A percentile compares a stretch with the other conserved stretches of the same genome.
phyloP scores from a whole-genome alignment of 2,797 vertebrate species.

The Lophius americanus region DNA sequence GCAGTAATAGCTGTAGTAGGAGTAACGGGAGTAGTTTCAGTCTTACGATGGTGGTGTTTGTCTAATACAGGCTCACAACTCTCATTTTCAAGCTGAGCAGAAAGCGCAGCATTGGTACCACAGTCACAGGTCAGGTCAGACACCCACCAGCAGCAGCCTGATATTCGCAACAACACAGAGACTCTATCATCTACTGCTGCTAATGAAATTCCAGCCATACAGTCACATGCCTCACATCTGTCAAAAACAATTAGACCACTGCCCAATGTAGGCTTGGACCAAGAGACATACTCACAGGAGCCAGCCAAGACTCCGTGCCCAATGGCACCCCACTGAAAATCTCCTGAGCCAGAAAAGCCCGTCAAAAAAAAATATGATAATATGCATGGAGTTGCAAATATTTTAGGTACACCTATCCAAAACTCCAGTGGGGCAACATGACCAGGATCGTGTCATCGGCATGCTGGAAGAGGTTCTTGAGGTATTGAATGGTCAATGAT shows the following conservation, averaged over 20 bases:
- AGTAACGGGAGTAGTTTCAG: not conserved
- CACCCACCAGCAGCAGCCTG: conserved; percentile 64
- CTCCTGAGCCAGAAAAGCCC: conserved; percentile 2
- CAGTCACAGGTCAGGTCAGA: conserved; percentile 64
- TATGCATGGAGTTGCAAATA: not conserved
- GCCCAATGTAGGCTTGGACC: conserved; percentile 42
- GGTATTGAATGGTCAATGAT: too few relatives aligned
- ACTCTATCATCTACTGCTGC: conserved; percentile 69
- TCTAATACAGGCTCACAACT: conserved; percentile 36
- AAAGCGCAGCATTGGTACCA: conserved; percentile 30
- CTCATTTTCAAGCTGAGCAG: conserved; percentile 22
- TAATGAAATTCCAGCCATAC: conserved; percentile 70
- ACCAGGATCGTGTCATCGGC: too few relatives aligned
- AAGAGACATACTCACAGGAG: conserved; percentile 38
- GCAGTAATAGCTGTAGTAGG: not conserved
- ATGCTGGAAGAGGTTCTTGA: too few relatives aligned
- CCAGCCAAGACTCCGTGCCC: conserved; percentile 38
- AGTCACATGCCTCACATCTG: conserved; percentile 76
- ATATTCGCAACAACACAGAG: conserved; percentile 64
- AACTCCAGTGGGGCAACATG: not conserved
- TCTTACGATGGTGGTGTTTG: conserved; percentile 23
- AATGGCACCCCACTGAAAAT: conserved; percentile 23
- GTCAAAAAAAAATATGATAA: not conserved
- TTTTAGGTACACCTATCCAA: not conserved
- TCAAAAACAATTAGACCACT: conserved; percentile 68